Conservation (phyloP, 2,113 vertebrate genomes). For the Mormoops blainvillei region DNA sequence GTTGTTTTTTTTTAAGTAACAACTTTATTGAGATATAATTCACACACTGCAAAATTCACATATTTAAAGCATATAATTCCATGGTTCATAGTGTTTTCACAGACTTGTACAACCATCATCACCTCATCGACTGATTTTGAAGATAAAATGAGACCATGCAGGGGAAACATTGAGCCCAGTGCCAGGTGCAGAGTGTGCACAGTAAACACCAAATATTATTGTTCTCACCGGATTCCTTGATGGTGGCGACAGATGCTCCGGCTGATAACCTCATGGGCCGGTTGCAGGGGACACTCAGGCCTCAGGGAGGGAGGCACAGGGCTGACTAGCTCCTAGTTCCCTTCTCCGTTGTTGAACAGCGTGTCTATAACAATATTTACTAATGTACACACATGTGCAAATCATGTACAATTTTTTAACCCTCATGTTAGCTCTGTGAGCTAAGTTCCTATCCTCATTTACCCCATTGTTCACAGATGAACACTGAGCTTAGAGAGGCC, state of each 20-base stretch:
- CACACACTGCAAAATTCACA: not conserved
- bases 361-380: not conserved
- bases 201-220: not conserved
- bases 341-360: not conserved
- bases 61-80: not conserved
- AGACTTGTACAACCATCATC: not conserved
- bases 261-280: not conserved
- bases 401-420: not conserved
- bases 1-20: not conserved
- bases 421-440: not conserved
- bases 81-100: not conserved
- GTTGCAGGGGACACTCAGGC: no score
- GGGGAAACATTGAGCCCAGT: not conserved
- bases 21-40: not conserved
- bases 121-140: not conserved
- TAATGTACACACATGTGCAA: not conserved
- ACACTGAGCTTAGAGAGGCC: not conserved
- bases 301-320: not conserved
- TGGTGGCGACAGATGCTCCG: not conserved
- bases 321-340: not conserved
- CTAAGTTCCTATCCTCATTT: not conserved
- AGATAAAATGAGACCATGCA: not conserved
- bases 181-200: not conserved
- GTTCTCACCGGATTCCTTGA: not conserved
- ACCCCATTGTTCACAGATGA: not conserved